phyloP scores from a whole-genome alignment of 2,888 invertebrate species.

The Bombylius discolor region DNA sequence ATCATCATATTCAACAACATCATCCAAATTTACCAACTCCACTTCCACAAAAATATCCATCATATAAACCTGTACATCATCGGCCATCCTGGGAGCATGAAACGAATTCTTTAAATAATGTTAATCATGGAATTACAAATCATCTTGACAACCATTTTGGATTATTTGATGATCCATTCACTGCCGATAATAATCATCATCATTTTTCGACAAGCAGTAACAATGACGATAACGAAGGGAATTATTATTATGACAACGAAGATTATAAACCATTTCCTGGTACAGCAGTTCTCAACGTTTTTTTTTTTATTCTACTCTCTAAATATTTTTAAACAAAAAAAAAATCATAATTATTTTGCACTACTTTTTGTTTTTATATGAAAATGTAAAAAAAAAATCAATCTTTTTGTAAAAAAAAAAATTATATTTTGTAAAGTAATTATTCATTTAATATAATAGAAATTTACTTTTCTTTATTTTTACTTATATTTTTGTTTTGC shows the following conservation, averaged over 20 bases:
- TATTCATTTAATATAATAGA: too few relatives aligned
- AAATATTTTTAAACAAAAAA: too few relatives aligned
- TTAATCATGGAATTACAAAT: constrained; percentile 28
- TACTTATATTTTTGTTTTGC: too few relatives aligned
- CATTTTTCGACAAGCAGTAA: not conserved
- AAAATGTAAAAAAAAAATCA: too few relatives aligned
- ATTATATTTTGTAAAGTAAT: too few relatives aligned
- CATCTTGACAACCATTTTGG: constrained; percentile 32
- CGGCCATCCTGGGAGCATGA: constrained; percentile 30
- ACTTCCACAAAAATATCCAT: not conserved
- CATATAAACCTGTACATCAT: constrained; percentile 12
- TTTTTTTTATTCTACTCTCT: not conserved
- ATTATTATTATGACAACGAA: constrained; percentile 12
- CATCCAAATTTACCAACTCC: not conserved
- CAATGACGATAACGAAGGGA: not conserved
- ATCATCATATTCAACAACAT: not conserved
- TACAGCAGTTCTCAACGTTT: constrained; percentile 18
- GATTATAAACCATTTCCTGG: constrained; percentile 34
- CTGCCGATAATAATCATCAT: constrained; percentile 8
- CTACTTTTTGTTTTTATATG: too few relatives aligned
- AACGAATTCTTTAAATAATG: constrained; percentile 23
- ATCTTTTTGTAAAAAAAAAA: too few relatives aligned
- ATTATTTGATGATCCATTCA: constrained; percentile 17
- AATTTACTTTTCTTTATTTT: too few relatives aligned
- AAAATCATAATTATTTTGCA: too few relatives aligned